Base-by-base conservation (phyloP, 2,888 invertebrate species). In the Drosophila paramelanica region DNA sequence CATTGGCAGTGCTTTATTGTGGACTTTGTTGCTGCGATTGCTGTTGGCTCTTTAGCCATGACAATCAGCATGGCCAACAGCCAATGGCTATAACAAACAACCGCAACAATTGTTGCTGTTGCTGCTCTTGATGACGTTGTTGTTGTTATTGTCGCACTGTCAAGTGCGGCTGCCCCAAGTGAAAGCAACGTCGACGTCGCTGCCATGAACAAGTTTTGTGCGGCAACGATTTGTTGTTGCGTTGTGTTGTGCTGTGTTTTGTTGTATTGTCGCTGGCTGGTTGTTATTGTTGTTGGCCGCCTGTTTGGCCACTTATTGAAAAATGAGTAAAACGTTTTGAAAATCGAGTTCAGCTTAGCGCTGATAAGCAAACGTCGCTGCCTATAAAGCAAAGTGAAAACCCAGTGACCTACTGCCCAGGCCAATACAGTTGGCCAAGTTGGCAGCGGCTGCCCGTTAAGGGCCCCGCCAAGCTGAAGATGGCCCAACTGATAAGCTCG, bases 1-100 rank as follows among this genome's bases (percentile, higher is more conserved):
- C 73, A 71, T 56, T 53, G 73, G 31, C 47, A 20, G 41, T 43
- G 51, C 5, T 46, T 23, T 57, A 49, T 58, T 49, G 42, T 51
- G 73, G 56, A 52, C 52, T 50, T 27, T 51, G 58, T 67, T 67
- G 43, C n/a, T 61, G 60, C 41, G 39, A 57, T 72, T 70, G 67
- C 67, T 72, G 79, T 70, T 85, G 88, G 72, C 87, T 68, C 69
- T 86, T 83, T 83, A 80, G 84, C 68, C 89, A 80, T 77, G 85
- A 87, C 88, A 89, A 84, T 88, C 85, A 78, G 77, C 85, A 75
- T 69, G 77, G 75, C 77, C 85, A 89, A 81, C 79, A 88, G 79
- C 85, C 77, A 85, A 66, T 68, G 78, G 83, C 84, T 58, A 77
- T 70, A 68, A 51, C 81, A 81, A 89, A 85, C 83, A 73, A 78